Evolutionary conservation across 2,113 vertebrate genomes (phyloP).

Genomic region (Lepus timidus): DNA sequence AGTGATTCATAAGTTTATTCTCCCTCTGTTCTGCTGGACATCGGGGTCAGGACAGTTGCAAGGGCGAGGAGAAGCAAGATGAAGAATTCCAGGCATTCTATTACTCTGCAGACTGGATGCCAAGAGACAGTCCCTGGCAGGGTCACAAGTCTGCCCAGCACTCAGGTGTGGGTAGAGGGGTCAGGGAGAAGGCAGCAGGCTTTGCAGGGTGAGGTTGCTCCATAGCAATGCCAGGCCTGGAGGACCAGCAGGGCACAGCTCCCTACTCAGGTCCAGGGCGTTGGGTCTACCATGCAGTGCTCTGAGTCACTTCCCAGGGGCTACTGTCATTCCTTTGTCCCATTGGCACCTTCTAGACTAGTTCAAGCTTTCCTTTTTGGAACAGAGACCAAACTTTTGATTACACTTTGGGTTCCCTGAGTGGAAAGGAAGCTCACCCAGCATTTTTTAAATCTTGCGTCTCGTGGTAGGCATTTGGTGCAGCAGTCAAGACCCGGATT

Average conservation of each 20-base stretch:
- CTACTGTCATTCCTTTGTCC: neutral
- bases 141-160: neutral
- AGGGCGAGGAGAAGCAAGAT: neutral
- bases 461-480: no score
- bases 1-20: neutral
- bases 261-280: no score
- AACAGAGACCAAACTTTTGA: neutral
- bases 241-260: neutral
- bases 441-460: neutral
- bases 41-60: neutral
- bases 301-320: neutral
- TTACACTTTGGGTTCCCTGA: neutral
- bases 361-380: neutral
- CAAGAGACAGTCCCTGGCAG: accelerated
- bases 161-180: neutral
- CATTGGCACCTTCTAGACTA: neutral
- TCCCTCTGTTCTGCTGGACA: neutral
- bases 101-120: neutral
- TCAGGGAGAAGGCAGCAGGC: no score
- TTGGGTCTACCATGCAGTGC: neutral
- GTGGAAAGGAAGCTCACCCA: neutral
- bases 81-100: neutral
- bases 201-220: neutral
- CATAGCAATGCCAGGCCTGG: neutral
- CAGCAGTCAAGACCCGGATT: no score